phyloP scores from a whole-genome alignment of 2,888 invertebrate genomes.

The Melieria omissa region DNA sequence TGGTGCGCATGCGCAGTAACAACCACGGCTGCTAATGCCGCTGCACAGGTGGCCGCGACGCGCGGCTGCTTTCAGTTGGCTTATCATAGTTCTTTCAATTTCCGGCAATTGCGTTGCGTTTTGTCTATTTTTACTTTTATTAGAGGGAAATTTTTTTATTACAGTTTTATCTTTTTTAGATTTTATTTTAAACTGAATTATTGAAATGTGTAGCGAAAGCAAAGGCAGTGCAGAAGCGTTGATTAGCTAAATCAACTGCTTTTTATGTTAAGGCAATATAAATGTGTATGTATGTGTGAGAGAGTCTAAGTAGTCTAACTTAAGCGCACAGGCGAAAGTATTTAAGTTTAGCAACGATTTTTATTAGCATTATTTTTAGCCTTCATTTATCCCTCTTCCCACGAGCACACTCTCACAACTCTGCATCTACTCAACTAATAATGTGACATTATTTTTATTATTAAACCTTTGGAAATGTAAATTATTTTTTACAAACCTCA shows the following conservation, averaged over 20 bases:
- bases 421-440: no score
- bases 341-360: constrained; percentile 1
- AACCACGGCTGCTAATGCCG: not conserved
- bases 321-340: not conserved
- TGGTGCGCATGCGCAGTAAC: not conserved
- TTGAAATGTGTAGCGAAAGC: not conserved
- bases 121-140: constrained; percentile 25
- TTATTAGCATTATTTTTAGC: not conserved
- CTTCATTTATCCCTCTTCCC: no score
- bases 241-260: no score
- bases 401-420: no score
- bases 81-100: not conserved
- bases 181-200: constrained; percentile 5
- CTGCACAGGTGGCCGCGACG: not conserved
- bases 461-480: no score
- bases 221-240: no score
- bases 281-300: not conserved
- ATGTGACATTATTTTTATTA: no score
- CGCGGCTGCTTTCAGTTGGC: not conserved
- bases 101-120: not conserved
- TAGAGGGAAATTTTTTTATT: constrained; percentile 7
- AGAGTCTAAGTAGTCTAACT: not conserved
- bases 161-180: constrained; percentile 1
- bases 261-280: not conserved
- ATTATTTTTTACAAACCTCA: no score